Base-by-base conservation (phyloP, 2,797 vertebrate genomes). In the Loris lydekkerianus region DNA sequence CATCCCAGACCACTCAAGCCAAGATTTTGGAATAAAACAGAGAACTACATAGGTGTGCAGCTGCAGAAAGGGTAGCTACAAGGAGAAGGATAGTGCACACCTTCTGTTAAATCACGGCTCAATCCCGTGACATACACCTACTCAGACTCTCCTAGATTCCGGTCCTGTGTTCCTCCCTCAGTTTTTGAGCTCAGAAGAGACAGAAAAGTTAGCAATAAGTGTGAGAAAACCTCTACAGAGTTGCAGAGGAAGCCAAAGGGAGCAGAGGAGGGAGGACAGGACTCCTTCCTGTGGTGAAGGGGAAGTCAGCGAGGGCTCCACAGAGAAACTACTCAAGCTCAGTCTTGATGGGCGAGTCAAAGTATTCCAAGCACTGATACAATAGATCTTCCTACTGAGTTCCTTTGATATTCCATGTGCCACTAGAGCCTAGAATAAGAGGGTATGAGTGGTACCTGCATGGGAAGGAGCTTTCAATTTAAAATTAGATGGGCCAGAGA, bases 201-300 rank as follows among this genome's bases (percentile, higher is more conserved):
- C 9, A 67, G 37, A 89, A 67, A 49, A 84, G 25, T 69, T 77
- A 29, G 40, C 53, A 53, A 2, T n/a, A 13, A 18, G 11, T 27
- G 21, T 58, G 77, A 93, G 31, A 18, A 75, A 86, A 89, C 21
- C 56, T 43, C 75, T 56, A 7, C 46, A 77, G 46, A 91, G 34
- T 84, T 91, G 56, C 46, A 73, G 20, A 90, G 70, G 40, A 95
- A 87, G 65, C 31, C 63, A 17, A 23, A 90, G 43, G n/a, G 58
- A 86, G 75, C 31, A 25, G 13, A 72, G 56, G 27, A 88, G 20
- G 10, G 53, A 91, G 5, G 63, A 69, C 27, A 61, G 10, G 69
- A 37, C 20, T 67, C 17, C 37, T 67, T 78, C 70, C 56, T 88
- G 53, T 23, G 2, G 21, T 13, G 25, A 78, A 86, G 29, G 56